A percentile compares a stretch with the other conserved stretches of the same genome.
phyloP scores from a whole-genome alignment of 2,113 vertebrate genomes.

The Acanthochromis polyacanthus region DNA sequence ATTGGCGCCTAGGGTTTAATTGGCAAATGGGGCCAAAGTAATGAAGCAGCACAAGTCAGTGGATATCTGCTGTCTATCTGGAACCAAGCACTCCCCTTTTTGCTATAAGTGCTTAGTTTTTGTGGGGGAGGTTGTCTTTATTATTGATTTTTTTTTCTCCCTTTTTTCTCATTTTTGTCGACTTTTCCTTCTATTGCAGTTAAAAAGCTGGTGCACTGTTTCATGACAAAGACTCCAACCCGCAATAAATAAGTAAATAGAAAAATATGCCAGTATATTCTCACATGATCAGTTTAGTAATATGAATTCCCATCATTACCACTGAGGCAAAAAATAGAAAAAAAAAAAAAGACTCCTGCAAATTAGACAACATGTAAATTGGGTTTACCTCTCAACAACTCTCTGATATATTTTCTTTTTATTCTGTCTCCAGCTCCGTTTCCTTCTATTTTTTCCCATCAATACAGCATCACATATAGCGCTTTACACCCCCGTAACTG shows the following conservation, averaged over 20 bases:
- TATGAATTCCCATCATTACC: constrained; percentile 5
- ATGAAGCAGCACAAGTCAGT: constrained; percentile 69
- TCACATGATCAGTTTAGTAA: neutral
- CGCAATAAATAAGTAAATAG: neutral
- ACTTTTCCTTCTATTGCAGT: neutral
- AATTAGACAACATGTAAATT: neutral
- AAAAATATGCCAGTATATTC: too few relatives aligned
- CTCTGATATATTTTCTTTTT: constrained; percentile 7
- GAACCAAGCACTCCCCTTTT: constrained; percentile 8
- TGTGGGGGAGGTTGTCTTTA: too few relatives aligned
- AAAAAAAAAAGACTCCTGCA: too few relatives aligned
- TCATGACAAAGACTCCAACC: neutral
- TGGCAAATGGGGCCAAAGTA: constrained; percentile 75
- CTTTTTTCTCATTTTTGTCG: neutral
- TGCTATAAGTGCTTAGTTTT: neutral
- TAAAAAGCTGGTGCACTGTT: neutral
- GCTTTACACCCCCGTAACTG: constrained; percentile 23
- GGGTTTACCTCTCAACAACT: constrained; percentile 3
- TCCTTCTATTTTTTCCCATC: neutral
- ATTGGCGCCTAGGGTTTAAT: constrained; percentile 71
- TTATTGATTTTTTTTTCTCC: neutral
- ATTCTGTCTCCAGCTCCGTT: neutral
- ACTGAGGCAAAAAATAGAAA: too few relatives aligned
- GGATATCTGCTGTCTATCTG: constrained; percentile 61
- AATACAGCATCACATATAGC: neutral